Evolutionary conservation across 2,113 vertebrate species (phyloP).

Genomic region (Archilochus colubris): DNA sequence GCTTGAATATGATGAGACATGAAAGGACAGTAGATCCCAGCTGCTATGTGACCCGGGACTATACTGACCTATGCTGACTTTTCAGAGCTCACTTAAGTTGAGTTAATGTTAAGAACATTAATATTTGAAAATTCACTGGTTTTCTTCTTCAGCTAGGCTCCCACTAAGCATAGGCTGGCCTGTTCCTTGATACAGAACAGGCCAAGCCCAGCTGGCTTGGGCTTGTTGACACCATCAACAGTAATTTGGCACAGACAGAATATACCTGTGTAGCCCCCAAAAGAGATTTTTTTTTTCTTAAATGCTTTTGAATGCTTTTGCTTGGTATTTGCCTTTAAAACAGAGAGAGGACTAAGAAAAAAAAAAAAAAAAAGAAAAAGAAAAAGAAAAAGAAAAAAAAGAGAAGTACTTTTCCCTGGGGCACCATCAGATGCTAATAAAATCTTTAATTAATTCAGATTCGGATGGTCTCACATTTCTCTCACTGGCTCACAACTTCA

Average conservation of each 20-base stretch:
- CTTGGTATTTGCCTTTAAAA: conserved; percentile 56
- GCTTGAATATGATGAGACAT: neutral
- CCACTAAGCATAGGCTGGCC: neutral
- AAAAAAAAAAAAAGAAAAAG: neutral
- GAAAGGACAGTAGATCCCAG: neutral
- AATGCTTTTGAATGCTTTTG: neutral
- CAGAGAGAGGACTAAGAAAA: neutral
- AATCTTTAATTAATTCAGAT: conserved; percentile 78
- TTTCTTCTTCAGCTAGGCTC: neutral
- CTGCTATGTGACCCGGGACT: neutral
- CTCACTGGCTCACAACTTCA: conserved; percentile 68
- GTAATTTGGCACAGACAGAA: neutral
- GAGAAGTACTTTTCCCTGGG: conserved; percentile 37
- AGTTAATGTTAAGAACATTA: no score
- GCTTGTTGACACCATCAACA: neutral
- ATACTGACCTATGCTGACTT: neutral
- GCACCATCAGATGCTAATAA: conserved; percentile 70
- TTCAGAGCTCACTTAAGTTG: neutral
- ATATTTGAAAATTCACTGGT: neutral
- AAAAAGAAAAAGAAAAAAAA: neutral
- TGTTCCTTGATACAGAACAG: neutral
- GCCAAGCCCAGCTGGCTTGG: neutral
- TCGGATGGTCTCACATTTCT: conserved; percentile 69
- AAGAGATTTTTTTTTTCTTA: neutral
- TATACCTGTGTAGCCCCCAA: neutral